These are phyloP conservation scores for Ephialtes manifestator DNA, from an alignment of 2,888 invertebrate species.

Conservation along the genomic window DNA sequence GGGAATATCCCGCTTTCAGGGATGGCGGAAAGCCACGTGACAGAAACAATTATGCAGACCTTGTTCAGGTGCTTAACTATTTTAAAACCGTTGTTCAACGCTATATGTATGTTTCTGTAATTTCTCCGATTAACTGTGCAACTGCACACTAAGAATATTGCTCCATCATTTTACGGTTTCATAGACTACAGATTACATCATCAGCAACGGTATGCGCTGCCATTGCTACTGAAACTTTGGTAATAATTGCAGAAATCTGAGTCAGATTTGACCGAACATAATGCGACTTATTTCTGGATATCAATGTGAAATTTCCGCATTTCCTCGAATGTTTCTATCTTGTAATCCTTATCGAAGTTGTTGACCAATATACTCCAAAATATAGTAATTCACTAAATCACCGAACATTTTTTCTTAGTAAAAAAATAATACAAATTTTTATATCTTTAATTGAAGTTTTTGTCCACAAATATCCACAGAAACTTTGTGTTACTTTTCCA, in stretches of 20 bases:
- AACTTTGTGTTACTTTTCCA: too few relatives aligned
- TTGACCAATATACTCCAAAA: neutral
- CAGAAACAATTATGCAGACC: conserved; percentile 94
- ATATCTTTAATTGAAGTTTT: too few relatives aligned
- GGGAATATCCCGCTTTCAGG: conserved; percentile 95
- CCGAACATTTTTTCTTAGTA: neutral
- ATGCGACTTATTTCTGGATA: neutral
- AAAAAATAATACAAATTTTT: too few relatives aligned
- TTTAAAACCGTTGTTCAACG: neutral
- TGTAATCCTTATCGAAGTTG: neutral
- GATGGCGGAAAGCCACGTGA: conserved; percentile 91
- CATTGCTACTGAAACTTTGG: neutral
- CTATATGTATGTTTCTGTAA: neutral
- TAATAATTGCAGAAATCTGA: neutral
- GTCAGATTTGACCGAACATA: neutral
- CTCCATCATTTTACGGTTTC: neutral
- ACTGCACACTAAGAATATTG: neutral
- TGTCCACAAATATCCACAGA: too few relatives aligned
- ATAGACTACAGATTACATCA: neutral
- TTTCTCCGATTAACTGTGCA: conserved; percentile 13
- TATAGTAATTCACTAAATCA: neutral
- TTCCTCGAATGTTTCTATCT: too few relatives aligned
- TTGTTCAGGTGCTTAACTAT: conserved; percentile 89
- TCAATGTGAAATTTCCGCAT: neutral
- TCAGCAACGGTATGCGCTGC: neutral